Evolutionary conservation across 2,888 invertebrate species (phyloP).

Genomic region (Pegoplata infirma): DNA sequence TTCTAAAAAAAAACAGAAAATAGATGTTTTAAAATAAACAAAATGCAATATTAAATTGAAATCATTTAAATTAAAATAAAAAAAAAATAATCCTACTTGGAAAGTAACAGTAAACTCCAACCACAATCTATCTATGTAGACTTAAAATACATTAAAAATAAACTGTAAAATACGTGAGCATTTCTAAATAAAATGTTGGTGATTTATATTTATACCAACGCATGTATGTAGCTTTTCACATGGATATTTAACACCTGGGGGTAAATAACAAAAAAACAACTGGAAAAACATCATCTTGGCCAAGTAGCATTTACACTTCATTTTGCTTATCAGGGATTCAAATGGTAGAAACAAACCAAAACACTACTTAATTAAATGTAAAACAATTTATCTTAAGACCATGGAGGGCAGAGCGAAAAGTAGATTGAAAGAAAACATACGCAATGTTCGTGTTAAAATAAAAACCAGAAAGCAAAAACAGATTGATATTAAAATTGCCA

Average conservation of each 20-base stretch:
- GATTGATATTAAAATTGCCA: too few relatives aligned
- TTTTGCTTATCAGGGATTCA: slow-evolving; percentile 16
- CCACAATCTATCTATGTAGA: too few relatives aligned
- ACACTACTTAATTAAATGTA: slow-evolving; percentile 48
- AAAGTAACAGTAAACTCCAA: not conserved
- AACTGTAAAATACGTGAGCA: slow-evolving; percentile 36
- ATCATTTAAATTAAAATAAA: slow-evolving; percentile 18
- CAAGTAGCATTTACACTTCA: slow-evolving; percentile 39
- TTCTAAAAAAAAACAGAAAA: not conserved
- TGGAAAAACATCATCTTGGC: not conserved
- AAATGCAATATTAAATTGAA: slow-evolving; percentile 12
- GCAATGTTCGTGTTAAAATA: not conserved
- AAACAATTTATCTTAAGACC: slow-evolving; percentile 40
- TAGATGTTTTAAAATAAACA: slow-evolving; percentile 1
- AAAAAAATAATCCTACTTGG: slow-evolving; percentile 1
- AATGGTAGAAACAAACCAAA: slow-evolving; percentile 27
- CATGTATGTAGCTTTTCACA: not conserved
- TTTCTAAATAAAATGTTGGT: slow-evolving; percentile 6
- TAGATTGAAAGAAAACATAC: not conserved
- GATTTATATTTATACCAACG: slow-evolving; percentile 1
- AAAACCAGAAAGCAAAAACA: too few relatives aligned
- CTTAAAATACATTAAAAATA: slow-evolving; percentile 35
- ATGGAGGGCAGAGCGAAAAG: not conserved
- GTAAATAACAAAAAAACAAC: not conserved
- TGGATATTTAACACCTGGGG: slow-evolving; percentile 21